These are phyloP conservation scores for Smittia aterrima DNA, from an alignment of 2,888 invertebrate genomes.

Conservation along the genomic window DNA sequence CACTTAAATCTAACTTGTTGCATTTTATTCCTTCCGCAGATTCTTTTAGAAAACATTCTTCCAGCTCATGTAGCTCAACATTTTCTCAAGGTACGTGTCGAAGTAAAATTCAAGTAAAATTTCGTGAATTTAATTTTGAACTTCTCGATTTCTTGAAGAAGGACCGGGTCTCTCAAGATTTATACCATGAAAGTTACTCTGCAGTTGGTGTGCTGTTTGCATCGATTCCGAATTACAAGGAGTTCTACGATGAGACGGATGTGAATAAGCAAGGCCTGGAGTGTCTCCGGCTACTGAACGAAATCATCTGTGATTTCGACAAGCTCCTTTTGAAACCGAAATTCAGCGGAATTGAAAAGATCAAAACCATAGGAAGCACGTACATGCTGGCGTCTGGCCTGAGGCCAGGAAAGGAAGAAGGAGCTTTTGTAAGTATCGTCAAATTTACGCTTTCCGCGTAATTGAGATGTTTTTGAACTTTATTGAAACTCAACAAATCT, in stretches of 20 bases:
- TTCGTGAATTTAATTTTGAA: too few species aligned
- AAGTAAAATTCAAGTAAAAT: too few species aligned
- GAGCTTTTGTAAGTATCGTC: constrained; percentile 58
- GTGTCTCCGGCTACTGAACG: constrained; percentile 88
- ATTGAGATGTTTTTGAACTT: neutral
- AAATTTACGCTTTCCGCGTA: neutral
- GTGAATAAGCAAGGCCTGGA: constrained; percentile 95
- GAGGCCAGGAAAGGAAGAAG: constrained; percentile 80
- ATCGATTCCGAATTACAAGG: constrained; percentile 96
- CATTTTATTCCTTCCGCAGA: constrained; percentile 55
- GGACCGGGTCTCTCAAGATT: constrained; percentile 64
- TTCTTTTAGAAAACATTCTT: constrained; percentile 91
- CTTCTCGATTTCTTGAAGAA: constrained; percentile 78
- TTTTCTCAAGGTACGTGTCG: too few species aligned
- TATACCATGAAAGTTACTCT: constrained; percentile 92
- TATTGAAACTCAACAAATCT: neutral
- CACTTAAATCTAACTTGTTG: neutral
- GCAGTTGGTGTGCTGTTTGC: constrained; percentile 98
- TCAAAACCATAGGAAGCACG: constrained; percentile 96
- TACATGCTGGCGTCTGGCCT: constrained; percentile 95
- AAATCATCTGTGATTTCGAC: constrained; percentile 98
- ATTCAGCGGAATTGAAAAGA: constrained; percentile 95
- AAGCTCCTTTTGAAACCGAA: constrained; percentile 93
- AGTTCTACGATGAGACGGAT: constrained; percentile 95
- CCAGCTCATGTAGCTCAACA: constrained; percentile 95